phyloP scores from a whole-genome alignment of 2,797 vertebrate genomes.

The Cyclopterus lumpus region DNA sequence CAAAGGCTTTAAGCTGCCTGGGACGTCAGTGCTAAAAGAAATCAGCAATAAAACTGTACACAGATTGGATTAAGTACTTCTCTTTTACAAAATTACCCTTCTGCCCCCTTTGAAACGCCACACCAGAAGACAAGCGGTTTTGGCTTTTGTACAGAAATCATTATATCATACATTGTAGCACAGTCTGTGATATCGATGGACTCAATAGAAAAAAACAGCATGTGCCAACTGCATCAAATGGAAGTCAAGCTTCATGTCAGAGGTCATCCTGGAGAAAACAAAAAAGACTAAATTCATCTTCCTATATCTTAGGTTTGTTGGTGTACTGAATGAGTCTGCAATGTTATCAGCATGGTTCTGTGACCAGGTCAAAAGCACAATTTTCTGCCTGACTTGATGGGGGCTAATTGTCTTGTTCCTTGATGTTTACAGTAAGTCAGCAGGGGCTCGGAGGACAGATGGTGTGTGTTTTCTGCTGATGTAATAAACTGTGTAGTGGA shows the following conservation, averaged over 20 bases:
- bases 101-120: conserved; percentile 38
- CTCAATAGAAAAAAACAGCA: conserved; percentile 33
- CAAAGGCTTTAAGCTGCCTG: conserved; percentile 58
- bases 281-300: conserved; percentile 32
- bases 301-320: conserved; percentile 17
- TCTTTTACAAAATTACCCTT: conserved; percentile 49
- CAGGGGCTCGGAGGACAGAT: background rate
- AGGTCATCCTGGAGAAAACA: conserved; percentile 37
- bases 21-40: conserved; percentile 40
- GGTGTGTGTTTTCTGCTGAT: conserved; percentile 40
- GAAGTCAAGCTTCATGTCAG: conserved; percentile 44
- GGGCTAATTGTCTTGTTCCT: conserved; percentile 31
- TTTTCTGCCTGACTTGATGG: conserved; percentile 39
- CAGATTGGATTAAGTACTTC: conserved; percentile 63
- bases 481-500: conserved; percentile 37
- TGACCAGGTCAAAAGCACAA: background rate
- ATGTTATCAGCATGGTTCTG: conserved; percentile 10
- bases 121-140: conserved; percentile 33
- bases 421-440: conserved; percentile 27
- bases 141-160: conserved; percentile 37
- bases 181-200: conserved; percentile 32
- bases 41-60: conserved; percentile 49
- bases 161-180: conserved; percentile 27
- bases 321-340: conserved; percentile 20
- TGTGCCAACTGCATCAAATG: conserved; percentile 49